These are phyloP conservation scores for Brachypteracias leptosomus DNA, from an alignment of 2,113 vertebrate species.

Conservation along the genomic window DNA sequence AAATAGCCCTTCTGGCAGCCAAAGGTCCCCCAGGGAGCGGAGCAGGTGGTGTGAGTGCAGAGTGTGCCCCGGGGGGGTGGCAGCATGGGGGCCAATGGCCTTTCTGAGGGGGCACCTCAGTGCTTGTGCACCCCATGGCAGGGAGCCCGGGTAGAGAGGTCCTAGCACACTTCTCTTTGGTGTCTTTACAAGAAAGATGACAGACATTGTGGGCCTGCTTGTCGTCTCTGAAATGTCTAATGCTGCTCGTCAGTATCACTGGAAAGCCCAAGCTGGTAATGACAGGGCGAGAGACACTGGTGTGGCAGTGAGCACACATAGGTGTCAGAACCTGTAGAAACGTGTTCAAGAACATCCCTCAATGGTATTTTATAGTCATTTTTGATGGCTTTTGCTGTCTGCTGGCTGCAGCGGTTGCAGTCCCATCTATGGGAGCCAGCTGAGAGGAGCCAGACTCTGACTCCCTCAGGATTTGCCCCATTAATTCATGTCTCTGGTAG, in stretches of 20 bases:
- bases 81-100: rapidly evolving
- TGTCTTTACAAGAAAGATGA: not conserved
- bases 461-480: not conserved
- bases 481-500: not conserved
- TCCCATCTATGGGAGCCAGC: not conserved
- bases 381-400: not conserved
- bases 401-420: not conserved
- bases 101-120: rapidly evolving
- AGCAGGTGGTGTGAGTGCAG: not conserved
- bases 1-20: not conserved
- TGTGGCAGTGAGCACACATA: not conserved
- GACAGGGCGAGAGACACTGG: rapidly evolving
- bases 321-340: not conserved
- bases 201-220: rapidly evolving
- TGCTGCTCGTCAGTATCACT: not conserved
- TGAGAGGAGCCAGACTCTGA: not conserved
- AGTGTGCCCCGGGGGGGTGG: not conserved
- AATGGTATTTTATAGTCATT: not conserved
- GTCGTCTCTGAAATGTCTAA: rapidly evolving
- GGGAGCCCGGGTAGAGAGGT: not conserved
- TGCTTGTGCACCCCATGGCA: rapidly evolving
- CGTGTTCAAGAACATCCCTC: not conserved
- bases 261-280: not conserved
- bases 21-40: not conserved
- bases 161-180: not conserved